Conservation (phyloP, 2,113 vertebrate species). For the Cyanistes caeruleus region DNA sequence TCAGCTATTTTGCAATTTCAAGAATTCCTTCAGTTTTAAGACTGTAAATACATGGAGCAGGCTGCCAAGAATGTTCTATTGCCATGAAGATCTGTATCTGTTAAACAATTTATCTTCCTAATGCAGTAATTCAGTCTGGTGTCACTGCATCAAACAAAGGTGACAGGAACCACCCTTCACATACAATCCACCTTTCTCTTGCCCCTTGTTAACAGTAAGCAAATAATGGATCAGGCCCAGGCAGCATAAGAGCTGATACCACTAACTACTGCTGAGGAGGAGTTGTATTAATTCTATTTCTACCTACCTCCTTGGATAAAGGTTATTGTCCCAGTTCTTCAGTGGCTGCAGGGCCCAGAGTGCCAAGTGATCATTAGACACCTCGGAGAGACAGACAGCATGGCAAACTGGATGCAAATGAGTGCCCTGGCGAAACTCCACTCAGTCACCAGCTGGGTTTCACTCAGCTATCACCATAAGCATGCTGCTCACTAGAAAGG, state of each 20-base stretch:
- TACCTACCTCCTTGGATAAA: slow-evolving; percentile 14
- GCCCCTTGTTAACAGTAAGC: background rate
- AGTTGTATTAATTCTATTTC: background rate
- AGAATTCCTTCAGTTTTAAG: background rate
- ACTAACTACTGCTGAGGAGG: background rate
- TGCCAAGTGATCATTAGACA: background rate
- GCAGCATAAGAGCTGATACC: background rate
- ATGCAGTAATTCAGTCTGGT: background rate
- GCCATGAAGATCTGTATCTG: background rate
- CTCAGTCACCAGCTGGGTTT: background rate
- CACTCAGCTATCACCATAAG: background rate
- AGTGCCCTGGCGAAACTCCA: background rate
- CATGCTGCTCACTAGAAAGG: background rate
- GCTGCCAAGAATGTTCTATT: background rate
- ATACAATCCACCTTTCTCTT: background rate
- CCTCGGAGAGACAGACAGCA: background rate
- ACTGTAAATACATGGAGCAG: background rate
- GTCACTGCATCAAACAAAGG: background rate
- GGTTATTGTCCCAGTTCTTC: background rate
- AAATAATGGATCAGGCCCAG: background rate
- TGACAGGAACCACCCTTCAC: background rate
- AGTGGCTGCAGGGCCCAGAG: background rate
- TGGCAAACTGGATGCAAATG: background rate
- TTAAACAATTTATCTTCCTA: background rate
- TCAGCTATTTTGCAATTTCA: background rate